Percentiles rank a stretch among this genome's conserved stretches.
Evolutionary conservation across 2,797 vertebrate genomes (phyloP).

Genomic region (Thunnus albacares): DNA sequence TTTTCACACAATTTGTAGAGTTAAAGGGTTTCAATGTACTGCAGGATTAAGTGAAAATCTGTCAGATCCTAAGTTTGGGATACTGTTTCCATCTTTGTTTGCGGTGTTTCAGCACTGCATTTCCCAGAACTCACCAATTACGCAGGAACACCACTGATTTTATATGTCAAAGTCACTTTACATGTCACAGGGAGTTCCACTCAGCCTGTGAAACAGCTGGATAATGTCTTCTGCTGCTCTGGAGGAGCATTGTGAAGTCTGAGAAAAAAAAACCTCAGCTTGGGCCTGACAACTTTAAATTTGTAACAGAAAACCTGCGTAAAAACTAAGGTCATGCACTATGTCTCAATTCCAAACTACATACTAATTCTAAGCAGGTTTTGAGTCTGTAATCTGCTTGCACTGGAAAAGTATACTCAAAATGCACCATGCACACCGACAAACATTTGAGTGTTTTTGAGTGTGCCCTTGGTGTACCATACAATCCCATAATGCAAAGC

Average conservation of each 20-base stretch:
- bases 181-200: not conserved
- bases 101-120: not conserved
- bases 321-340: too few relatives aligned
- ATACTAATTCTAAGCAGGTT: too few relatives aligned
- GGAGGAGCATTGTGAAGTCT: too few relatives aligned
- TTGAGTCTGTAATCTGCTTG: too few relatives aligned
- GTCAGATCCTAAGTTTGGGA: not conserved
- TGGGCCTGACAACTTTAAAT: not conserved
- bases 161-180: not conserved
- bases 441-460: not conserved
- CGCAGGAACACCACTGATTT: not conserved
- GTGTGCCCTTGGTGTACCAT: too few relatives aligned
- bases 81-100: not conserved
- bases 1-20: not conserved
- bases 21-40: not conserved
- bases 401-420: not conserved
- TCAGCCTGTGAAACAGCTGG: not conserved
- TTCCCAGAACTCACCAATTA: conserved; percentile 1
- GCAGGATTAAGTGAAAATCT: not conserved
- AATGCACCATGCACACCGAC: not conserved
- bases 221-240: too few relatives aligned
- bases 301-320: not conserved
- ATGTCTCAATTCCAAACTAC: too few relatives aligned
- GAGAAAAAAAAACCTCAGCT: not conserved
- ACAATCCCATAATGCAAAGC: not conserved